These are phyloP conservation scores for Oikopleura dioica DNA, from an alignment of 23 tunicate species.

Conservation along the genomic window DNA sequence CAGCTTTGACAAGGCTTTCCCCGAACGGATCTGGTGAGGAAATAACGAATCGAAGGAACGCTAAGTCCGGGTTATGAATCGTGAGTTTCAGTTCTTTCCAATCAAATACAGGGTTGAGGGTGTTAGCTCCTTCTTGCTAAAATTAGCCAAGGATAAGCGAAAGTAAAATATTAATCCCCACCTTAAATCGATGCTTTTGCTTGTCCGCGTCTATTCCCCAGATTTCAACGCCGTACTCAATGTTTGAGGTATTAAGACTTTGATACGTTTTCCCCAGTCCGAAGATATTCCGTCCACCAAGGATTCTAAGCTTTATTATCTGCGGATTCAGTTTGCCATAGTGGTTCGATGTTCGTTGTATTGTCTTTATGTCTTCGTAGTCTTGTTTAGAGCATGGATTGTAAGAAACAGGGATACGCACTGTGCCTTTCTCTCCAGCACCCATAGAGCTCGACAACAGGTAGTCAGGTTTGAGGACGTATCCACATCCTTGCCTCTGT, in stretches of 20 bases:
- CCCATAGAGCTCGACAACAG: not conserved
- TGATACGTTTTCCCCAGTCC: conserved; percentile 2
- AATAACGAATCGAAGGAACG: not conserved
- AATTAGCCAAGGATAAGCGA: too few species aligned
- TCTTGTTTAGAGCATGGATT: not conserved
- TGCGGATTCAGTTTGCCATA: not conserved
- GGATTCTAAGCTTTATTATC: not conserved
- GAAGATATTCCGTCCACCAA: not conserved
- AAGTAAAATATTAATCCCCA: not conserved
- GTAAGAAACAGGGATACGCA: not conserved
- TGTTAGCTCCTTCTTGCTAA: not conserved
- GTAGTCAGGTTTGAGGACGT: not conserved
- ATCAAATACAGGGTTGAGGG: not conserved
- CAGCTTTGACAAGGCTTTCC: not conserved
- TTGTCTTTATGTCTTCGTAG: too few species aligned
- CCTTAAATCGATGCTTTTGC: not conserved
- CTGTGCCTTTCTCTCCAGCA: not conserved
- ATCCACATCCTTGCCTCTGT: not conserved
- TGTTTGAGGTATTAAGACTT: conserved; percentile 2
- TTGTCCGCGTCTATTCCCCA: not conserved
- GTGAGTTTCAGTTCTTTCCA: not conserved
- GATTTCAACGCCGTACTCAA: not conserved
- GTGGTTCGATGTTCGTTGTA: too few species aligned
- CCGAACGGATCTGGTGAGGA: not conserved
- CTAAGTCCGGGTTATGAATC: not conserved